Evolutionary conservation across 2,797 vertebrate genomes (phyloP).

Genomic region (Paramormyrops hopkinsi): DNA sequence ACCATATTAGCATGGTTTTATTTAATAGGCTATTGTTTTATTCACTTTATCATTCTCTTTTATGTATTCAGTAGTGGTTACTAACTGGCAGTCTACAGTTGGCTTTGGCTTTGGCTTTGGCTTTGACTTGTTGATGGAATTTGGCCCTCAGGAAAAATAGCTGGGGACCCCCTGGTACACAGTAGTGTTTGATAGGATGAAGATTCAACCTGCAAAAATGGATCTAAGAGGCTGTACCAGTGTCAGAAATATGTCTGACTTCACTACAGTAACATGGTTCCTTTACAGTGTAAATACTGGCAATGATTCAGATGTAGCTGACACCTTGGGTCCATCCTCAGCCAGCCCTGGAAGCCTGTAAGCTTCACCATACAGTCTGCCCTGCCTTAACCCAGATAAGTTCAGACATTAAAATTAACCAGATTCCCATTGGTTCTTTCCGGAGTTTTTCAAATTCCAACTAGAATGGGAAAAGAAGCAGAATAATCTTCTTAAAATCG

Average conservation of each 20-base stretch:
- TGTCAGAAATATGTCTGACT: background rate
- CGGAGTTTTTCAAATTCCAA: background rate
- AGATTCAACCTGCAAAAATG: background rate
- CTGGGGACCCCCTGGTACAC: background rate
- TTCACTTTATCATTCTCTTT: background rate
- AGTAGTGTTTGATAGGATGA: background rate
- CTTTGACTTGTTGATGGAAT: background rate
- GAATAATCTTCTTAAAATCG: background rate
- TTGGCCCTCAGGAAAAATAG: background rate
- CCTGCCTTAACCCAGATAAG: background rate
- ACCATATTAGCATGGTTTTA: background rate
- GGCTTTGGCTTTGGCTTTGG: no score
- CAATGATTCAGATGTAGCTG: background rate
- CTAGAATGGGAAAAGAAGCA: background rate
- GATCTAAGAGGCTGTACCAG: background rate
- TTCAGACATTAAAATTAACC: slow-evolving; percentile 2
- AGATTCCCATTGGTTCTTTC: background rate
- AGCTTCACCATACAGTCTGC: background rate
- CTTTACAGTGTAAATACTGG: background rate
- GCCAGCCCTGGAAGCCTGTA: background rate
- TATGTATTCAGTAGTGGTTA: background rate
- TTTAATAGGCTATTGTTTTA: background rate
- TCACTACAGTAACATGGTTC: background rate
- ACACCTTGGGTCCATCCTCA: background rate
- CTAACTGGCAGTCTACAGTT: background rate